Base-by-base conservation (phyloP, 2,888 invertebrate genomes). In the Hololepta plana region DNA sequence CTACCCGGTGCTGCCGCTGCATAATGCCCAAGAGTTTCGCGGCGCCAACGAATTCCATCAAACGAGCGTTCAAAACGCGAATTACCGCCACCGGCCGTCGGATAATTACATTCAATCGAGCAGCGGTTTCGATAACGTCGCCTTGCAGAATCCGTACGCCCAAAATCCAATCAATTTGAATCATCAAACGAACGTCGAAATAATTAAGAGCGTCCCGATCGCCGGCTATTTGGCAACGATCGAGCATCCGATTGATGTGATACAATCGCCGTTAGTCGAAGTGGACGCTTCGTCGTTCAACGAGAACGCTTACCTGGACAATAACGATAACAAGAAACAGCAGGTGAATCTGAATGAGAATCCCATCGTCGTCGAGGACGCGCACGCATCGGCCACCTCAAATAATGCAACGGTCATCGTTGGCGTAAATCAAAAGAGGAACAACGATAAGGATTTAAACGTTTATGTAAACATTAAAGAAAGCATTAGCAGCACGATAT, bases 211-310 rank as follows among this genome's bases (percentile, higher is more conserved):
- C 42, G 58, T 77, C 26, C 69, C 72, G 20, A 39, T 79, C 4
- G 67, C 66, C 3, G 72, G 75, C 42, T 76, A 64, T 40, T 57
- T 74, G 1, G 70, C 75, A 20, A 71, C 74, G 2, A 59, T 77
- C 20, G 73, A 76, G 37, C 73, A 76, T 47, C 74, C 79, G 6
- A 62, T 73, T 20, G 71, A 72, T 36, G 62, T 70, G 27, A 64
- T 76, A 30, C 69, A 76, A 39, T 68, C 81, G 9, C 71, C 74
- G 10, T 42, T 72, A n/a, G 59, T 72, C 28, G 74, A 74, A 40
- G 52, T 72, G 20, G 59, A 32, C 22, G 35, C 34, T 2, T 32
- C 32, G 23, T 13, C 4, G 23, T 12, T n/a, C 4, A 23, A 3
- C 6, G 11, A 3, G 15, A 26, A 19, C 10, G 4, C n/a, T 7